These are phyloP conservation scores for Chirona hameri DNA, from an alignment of 2,888 invertebrate genomes.

Conservation along the genomic window DNA sequence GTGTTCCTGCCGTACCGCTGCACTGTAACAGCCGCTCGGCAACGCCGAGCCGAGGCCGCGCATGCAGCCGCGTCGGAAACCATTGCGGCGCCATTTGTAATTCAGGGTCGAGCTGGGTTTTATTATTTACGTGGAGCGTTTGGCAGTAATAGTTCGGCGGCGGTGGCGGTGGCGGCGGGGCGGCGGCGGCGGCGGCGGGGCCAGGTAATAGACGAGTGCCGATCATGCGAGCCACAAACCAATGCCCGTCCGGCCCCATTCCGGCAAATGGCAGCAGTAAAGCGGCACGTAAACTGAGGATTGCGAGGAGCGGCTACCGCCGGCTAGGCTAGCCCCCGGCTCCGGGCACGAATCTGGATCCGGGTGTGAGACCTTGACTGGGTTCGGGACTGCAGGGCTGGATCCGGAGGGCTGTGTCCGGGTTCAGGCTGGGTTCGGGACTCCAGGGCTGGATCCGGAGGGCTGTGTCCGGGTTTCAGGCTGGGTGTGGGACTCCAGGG, in stretches of 20 bases:
- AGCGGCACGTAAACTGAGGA: background rate
- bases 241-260: background rate
- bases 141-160: conserved; percentile 1
- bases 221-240: background rate
- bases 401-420: no score
- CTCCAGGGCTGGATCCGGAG: background rate
- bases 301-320: background rate
- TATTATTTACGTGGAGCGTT: background rate
- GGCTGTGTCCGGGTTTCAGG: background rate
- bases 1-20: no score
- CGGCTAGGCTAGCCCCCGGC: background rate
- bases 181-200: background rate
- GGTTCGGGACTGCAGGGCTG: background rate
- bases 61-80: background rate
- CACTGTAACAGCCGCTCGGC: background rate
- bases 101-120: background rate
- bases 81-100: background rate
- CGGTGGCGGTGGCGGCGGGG: background rate
- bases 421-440: background rate
- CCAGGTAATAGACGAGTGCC: background rate
- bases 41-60: background rate
- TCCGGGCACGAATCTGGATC: background rate
- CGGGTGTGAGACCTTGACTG: background rate
- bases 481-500: background rate
- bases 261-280: background rate